A percentile compares a stretch with the other conserved stretches of the same genome.
Conservation (phyloP, 2,888 invertebrate genomes). For the Cryptus viduatorius region DNA sequence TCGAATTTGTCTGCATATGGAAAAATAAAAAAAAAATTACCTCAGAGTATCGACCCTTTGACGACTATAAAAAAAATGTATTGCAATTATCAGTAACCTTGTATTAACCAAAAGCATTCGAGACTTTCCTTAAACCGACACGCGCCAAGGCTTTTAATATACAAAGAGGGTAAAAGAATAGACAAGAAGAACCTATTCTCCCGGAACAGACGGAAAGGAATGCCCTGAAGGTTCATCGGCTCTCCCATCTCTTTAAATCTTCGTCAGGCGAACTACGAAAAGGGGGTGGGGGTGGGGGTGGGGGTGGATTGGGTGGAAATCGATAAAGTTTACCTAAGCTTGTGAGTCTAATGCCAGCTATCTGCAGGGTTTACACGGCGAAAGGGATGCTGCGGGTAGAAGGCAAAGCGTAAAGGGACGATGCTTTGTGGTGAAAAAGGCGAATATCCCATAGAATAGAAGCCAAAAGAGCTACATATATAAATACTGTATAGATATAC, state of each 20-base stretch:
- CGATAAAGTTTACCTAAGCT: constrained; percentile 61
- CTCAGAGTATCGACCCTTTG: too few species aligned
- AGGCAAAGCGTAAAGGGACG: constrained; percentile 21
- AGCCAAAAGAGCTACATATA: constrained; percentile 41
- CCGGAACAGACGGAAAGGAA: constrained; percentile 35
- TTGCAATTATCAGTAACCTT: background rate
- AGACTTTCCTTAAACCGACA: background rate
- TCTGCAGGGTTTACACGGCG: constrained; percentile 23
- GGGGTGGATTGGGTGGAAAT: constrained; percentile 23
- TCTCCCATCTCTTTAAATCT: constrained; percentile 45
- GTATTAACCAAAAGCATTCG: background rate
- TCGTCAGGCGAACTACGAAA: constrained; percentile 19
- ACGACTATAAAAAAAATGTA: too few species aligned
- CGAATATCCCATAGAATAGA: constrained; percentile 51
- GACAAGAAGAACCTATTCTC: background rate
- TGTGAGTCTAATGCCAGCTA: constrained; percentile 59
- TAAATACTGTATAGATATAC: too few species aligned
- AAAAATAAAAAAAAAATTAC: too few species aligned
- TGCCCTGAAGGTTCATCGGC: constrained; percentile 6
- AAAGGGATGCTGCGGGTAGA: background rate
- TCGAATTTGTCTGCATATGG: too few species aligned
- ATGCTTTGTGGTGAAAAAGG: constrained; percentile 61
- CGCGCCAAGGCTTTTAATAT: background rate
- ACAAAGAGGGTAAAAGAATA: background rate
- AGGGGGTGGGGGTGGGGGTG: background rate